Conservation (phyloP, 2,888 invertebrate species). For the Lycocerus yunnanus region DNA sequence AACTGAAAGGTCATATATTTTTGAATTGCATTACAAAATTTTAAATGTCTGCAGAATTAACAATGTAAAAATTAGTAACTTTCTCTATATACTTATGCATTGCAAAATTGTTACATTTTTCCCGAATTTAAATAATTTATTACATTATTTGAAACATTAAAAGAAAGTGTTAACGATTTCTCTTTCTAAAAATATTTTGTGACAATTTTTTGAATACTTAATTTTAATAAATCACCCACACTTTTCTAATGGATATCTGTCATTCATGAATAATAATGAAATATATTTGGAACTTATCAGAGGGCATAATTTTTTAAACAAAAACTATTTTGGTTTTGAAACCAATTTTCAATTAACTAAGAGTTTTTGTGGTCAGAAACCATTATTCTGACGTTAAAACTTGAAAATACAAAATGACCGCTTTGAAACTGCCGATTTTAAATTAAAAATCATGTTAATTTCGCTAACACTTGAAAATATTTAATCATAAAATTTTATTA, state of each 20-base stretch:
- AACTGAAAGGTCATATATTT: not conserved
- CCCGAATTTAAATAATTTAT: not conserved
- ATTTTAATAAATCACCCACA: not conserved
- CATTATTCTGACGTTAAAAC: too few relatives aligned
- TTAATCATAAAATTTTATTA: too few relatives aligned
- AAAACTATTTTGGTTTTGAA: too few relatives aligned
- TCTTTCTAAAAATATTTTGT: not conserved
- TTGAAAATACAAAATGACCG: too few relatives aligned
- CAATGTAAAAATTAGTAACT: not conserved
- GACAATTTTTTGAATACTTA: not conserved
- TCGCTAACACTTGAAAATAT: too few relatives aligned
- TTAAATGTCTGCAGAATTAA: not conserved
- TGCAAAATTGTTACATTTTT: not conserved
- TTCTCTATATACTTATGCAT: not conserved
- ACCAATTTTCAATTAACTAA: too few relatives aligned
- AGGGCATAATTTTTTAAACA: too few relatives aligned
- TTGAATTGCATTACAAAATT: not conserved
- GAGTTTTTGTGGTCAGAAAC: too few relatives aligned
- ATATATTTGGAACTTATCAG: not conserved
- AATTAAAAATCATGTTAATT: too few relatives aligned
- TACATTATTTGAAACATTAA: not conserved
- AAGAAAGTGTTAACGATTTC: not conserved
- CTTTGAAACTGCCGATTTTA: too few relatives aligned
- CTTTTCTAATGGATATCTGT: not conserved
- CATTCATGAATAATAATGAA: not conserved